Evolutionary conservation across 2,888 invertebrate species (phyloP).

Genomic region (Phengaris arion): DNA sequence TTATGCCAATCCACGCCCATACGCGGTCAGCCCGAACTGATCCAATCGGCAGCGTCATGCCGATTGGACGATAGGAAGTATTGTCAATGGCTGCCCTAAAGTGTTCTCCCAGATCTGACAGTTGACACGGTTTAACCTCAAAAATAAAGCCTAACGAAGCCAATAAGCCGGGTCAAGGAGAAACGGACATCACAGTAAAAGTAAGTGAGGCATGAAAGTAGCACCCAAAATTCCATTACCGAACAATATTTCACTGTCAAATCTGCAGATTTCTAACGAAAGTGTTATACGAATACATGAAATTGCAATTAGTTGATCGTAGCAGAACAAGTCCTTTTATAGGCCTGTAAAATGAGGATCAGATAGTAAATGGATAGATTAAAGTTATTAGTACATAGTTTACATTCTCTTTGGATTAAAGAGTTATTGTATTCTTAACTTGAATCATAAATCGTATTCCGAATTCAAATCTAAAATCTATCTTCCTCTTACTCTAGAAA

Average conservation of each 20-base stretch:
- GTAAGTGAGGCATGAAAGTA: slow-evolving; percentile 5
- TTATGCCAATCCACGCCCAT: no score
- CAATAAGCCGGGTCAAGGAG: slow-evolving; percentile 13
- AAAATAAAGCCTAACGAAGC: background rate
- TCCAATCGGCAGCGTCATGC: no score
- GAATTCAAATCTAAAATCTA: background rate
- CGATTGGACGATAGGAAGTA: no score
- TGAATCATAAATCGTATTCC: background rate
- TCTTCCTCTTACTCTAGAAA: background rate
- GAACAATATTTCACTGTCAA: slow-evolving; percentile 6
- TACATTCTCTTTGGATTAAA: background rate
- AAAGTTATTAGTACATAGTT: no score
- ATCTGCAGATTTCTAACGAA: background rate
- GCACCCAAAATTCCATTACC: background rate
- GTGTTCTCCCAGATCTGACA: background rate
- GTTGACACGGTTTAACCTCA: slow-evolving; percentile 1
- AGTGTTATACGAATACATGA: background rate
- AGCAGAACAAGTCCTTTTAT: background rate
- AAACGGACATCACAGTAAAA: background rate
- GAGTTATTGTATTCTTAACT: background rate
- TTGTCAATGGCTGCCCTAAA: no score
- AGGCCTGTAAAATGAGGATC: background rate
- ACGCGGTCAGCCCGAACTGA: no score
- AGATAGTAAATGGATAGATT: background rate
- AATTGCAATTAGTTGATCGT: background rate